These are phyloP conservation scores for Oreotrochilus melanogaster DNA, from an alignment of 2,113 vertebrate species.

Conservation along the genomic window DNA sequence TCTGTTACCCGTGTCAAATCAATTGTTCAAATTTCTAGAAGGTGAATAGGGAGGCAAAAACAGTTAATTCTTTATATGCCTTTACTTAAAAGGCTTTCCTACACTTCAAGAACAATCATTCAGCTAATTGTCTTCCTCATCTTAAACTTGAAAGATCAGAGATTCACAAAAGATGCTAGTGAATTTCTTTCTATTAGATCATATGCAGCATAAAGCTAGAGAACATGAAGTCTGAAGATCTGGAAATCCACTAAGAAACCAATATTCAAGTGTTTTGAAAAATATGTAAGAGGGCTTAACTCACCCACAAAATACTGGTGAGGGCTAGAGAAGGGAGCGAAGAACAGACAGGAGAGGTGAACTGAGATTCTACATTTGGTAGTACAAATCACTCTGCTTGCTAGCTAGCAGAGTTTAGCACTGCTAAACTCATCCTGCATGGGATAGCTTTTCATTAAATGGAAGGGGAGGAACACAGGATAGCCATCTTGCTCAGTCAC, in stretches of 20 bases:
- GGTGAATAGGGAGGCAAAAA: background rate
- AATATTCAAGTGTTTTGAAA: background rate
- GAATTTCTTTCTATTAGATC: background rate
- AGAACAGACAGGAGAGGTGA: background rate
- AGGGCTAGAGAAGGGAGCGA: background rate
- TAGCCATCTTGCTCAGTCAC: background rate
- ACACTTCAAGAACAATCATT: background rate
- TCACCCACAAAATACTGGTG: background rate
- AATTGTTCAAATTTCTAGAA: background rate
- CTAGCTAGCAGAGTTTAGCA: background rate
- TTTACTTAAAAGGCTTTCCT: background rate
- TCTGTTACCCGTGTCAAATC: slow-evolving; percentile 11
- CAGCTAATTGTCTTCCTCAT: background rate
- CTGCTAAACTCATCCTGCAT: background rate
- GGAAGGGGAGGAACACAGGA: background rate
- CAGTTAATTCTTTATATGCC: background rate
- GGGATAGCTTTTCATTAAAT: background rate
- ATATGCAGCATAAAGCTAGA: background rate
- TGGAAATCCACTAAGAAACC: background rate
- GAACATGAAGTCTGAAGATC: background rate
- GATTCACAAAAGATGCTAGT: background rate
- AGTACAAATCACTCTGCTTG: background rate
- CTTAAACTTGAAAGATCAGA: background rate
- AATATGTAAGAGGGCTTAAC: too few species aligned
- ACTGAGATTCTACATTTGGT: rapidly evolving